Percentiles rank a stretch among this genome's conserved stretches.
Conservation (phyloP, 2,888 invertebrate species). For the Nephrocerus scutellatus region DNA sequence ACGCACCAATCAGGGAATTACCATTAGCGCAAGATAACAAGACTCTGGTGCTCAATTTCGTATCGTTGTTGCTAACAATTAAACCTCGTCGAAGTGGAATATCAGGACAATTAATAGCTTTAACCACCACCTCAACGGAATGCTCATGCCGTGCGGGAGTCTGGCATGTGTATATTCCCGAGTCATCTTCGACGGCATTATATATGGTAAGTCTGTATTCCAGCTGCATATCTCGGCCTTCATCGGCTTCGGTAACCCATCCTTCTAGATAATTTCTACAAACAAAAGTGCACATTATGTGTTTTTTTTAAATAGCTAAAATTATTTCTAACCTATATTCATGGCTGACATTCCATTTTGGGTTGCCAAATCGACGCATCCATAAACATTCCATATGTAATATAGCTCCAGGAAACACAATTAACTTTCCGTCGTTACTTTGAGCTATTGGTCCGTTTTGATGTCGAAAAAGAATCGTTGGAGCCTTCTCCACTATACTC, state of each 20-base stretch:
- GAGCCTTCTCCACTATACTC: slow-evolving; percentile 69
- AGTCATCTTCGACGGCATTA: slow-evolving; percentile 74
- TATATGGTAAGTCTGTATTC: slow-evolving; percentile 77
- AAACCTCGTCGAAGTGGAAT: slow-evolving; percentile 67
- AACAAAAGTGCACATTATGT: neutral
- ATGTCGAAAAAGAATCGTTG: slow-evolving; percentile 75
- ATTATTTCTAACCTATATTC: slow-evolving; percentile 48
- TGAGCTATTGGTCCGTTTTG: slow-evolving; percentile 79
- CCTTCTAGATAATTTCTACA: slow-evolving; percentile 65
- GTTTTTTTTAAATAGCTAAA: slow-evolving; percentile 8
- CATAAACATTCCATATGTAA: slow-evolving; percentile 84
- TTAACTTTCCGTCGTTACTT: slow-evolving; percentile 69
- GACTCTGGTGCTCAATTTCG: slow-evolving; percentile 67
- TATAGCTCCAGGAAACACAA: slow-evolving; percentile 78
- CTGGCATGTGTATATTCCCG: slow-evolving; percentile 75
- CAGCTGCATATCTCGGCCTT: slow-evolving; percentile 68
- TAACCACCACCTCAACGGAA: slow-evolving; percentile 71
- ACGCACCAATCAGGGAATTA: slow-evolving; percentile 70
- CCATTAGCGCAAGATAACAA: slow-evolving; percentile 72
- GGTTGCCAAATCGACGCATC: slow-evolving; percentile 78
- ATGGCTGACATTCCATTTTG: slow-evolving; percentile 74
- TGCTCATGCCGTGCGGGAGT: slow-evolving; percentile 78
- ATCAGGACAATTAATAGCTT: slow-evolving; percentile 71
- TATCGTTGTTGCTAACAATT: slow-evolving; percentile 63
- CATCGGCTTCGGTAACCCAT: slow-evolving; percentile 66